Evolutionary conservation across 30 jellyfish, hydroid and myxozoan genomes (phyloP).

Genomic region (Catostylus mosaicus): DNA sequence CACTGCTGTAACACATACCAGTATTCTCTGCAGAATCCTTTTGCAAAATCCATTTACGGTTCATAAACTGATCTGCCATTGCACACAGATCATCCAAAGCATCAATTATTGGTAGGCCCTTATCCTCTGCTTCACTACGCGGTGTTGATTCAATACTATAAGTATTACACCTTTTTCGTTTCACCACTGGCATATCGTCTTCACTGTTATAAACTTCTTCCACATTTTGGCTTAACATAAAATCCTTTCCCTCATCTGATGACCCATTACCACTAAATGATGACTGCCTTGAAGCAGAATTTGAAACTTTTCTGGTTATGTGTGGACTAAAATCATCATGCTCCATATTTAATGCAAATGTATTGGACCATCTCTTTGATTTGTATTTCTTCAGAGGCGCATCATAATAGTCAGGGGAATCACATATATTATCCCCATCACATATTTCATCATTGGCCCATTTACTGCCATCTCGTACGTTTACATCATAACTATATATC

Average conservation of each 20-base stretch:
- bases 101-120: conserved; percentile 92
- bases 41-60: conserved; percentile 12
- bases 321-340: conserved; percentile 38
- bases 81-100: conserved; percentile 87
- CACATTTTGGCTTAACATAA: conserved; percentile 16
- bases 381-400: conserved; percentile 23
- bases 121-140: conserved; percentile 68
- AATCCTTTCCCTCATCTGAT: background rate
- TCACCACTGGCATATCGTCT: conserved; percentile 23
- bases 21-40: background rate
- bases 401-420: conserved; percentile 42
- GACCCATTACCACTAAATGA: conserved; percentile 13
- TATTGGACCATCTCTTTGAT: conserved; percentile 66
- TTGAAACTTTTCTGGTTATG: background rate
- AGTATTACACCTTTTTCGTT: conserved; percentile 69
- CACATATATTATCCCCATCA: conserved; percentile 11
- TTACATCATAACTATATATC: conserved; percentile 13
- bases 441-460: background rate
- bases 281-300: conserved; percentile 23
- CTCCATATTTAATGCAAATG: conserved; percentile 40
- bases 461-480: background rate
- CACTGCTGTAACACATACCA: conserved; percentile 20
- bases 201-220: background rate
- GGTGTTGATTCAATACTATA: conserved; percentile 73
- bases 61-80: conserved; percentile 86